These are phyloP conservation scores for Diplogasteroides magnus DNA, from an alignment of 1,140 invertebrate species.

Conservation along the genomic window DNA sequence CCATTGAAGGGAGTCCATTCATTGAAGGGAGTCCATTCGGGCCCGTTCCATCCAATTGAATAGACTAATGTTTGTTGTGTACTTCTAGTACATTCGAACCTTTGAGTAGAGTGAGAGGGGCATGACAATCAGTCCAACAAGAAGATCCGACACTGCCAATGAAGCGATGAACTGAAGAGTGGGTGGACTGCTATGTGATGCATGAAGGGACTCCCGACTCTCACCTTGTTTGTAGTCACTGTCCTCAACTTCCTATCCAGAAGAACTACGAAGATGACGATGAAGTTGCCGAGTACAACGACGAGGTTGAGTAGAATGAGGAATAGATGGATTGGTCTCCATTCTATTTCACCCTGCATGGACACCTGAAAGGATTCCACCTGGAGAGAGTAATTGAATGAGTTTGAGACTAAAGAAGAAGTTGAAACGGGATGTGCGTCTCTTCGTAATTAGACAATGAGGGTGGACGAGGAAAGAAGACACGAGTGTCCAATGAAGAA, in stretches of 20 bases:
- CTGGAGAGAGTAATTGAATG: too few relatives aligned
- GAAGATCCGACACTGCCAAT: constrained; percentile 59
- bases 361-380: not conserved
- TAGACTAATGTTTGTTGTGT: not conserved
- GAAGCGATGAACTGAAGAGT: constrained; percentile 57
- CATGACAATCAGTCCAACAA: constrained; percentile 60
- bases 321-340: constrained; percentile 20
- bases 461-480: not conserved
- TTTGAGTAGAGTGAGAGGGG: constrained; percentile 56
- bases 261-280: constrained; percentile 60
- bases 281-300: constrained; percentile 56
- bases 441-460: not conserved
- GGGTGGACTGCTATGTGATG: not conserved
- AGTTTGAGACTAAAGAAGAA: too few relatives aligned
- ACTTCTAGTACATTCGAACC: constrained; percentile 11
- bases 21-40: too few relatives aligned
- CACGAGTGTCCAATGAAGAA: not conserved
- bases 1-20: not conserved
- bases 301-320: constrained; percentile 44
- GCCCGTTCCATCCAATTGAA: too few relatives aligned
- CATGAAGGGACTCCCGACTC: not conserved
- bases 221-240: constrained; percentile 57
- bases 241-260: constrained; percentile 56
- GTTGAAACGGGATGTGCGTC: not conserved
- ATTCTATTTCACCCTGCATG: not conserved